Evolutionary conservation across 2,797 vertebrate genomes (phyloP), one percentile per base, ranked within the genome.

Genomic region (Lepilemur ruficaudatus): DNA sequence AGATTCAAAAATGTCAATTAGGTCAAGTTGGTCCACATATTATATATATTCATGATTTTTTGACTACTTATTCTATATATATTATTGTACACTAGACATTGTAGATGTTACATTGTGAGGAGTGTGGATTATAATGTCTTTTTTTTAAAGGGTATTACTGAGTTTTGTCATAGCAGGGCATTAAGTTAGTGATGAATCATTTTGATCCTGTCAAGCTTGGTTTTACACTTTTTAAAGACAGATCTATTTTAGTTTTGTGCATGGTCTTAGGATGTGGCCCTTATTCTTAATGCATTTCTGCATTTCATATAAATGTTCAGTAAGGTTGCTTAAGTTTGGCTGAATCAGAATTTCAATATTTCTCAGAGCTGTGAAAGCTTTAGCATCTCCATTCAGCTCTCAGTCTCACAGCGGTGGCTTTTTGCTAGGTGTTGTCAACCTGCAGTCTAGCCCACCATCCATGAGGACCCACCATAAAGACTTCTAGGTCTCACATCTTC

Each of bases 191-290:
- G 25, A 17, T 95, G 23, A 52, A 59, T 82, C 72, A n/a, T 67
- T 95, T 30, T 88, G 28, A 76, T 76, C n/a, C 48, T 88, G 48
- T 73, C 22, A 82, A 14, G 9, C 50, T 91, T 76, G 35, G 65
- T 80, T 86, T 73, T 91, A 91, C 46, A 67, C 84, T 91, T 86
- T 80, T 91, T 70, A 72, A 57, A 76, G 43, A 11, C 13, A 89
- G 7, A 55, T 79, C n/a, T 52, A 76, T 61, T 69, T 89, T 61
- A 67, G 12, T 92, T 88, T 81, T 76, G 4, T 52, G 18, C 41
- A 59, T 30, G 25, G 61, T 67, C n/a, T 73, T 92, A 57, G 41
- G 17, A 76, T 76, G 12, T 18, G 48, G 18, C 3, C 67, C 46
- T 89, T 79, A 43, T 75, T 72, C 57, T 75, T 94, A 88, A 41